These are phyloP conservation scores for Eleutherodactylus coqui DNA, from an alignment of 2,797 vertebrate species.

Conservation along the genomic window DNA sequence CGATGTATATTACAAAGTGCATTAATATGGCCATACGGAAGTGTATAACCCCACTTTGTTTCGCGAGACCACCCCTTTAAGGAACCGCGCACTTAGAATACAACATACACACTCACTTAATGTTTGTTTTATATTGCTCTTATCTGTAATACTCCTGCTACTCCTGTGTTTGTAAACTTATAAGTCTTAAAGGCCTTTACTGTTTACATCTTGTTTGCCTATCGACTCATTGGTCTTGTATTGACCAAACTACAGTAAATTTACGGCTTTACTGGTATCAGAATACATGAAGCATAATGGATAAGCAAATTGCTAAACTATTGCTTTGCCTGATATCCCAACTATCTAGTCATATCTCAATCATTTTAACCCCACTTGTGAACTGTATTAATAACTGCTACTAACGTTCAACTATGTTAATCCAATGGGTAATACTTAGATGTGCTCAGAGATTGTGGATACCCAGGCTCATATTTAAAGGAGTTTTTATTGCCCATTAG, in stretches of 20 bases:
- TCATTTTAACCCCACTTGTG: background rate
- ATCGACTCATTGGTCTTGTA: background rate
- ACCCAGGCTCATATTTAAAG: no score
- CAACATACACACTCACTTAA: no score
- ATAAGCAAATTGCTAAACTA: background rate
- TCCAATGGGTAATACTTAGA: background rate
- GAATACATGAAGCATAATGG: background rate
- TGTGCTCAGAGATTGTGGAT: background rate
- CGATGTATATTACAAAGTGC: no score
- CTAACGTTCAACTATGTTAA: background rate
- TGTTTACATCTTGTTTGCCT: background rate
- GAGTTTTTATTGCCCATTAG: no score
- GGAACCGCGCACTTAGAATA: no score
- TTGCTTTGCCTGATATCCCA: background rate
- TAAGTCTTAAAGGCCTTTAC: background rate
- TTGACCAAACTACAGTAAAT: background rate
- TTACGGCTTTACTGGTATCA: background rate
- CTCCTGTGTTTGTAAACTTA: no score
- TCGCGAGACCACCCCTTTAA: no score
- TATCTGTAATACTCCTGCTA: no score
- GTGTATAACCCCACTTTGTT: no score
- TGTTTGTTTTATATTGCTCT: no score
- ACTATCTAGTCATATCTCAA: background rate
- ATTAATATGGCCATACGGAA: no score
- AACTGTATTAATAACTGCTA: background rate